Conservation (phyloP, 37 sponge, comb jelly and placozoan genomes). For the Spongilla lacustris region DNA sequence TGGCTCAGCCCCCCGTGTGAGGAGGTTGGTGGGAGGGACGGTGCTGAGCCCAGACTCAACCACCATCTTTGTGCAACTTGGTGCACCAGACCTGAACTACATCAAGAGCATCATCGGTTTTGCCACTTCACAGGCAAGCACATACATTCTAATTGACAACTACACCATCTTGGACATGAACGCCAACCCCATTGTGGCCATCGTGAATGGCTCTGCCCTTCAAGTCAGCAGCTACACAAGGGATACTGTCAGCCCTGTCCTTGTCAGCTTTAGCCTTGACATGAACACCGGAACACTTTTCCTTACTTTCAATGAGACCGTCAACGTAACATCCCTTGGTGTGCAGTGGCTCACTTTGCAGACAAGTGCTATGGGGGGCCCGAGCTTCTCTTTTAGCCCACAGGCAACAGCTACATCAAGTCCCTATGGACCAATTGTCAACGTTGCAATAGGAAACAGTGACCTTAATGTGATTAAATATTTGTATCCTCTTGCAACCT, state of each 20-base stretch:
- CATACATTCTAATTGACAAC: constrained; percentile 58
- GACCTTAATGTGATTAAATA: constrained; percentile 89
- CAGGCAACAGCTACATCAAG: constrained; percentile 25
- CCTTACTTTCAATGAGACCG: constrained; percentile 81
- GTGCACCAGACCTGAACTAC: constrained; percentile 81
- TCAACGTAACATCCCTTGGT: constrained; percentile 64
- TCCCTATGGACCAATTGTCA: constrained; percentile 73
- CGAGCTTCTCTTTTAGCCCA: constrained; percentile 1
- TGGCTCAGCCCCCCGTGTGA: not conserved
- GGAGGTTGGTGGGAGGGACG: constrained; percentile 61
- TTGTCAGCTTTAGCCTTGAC: constrained; percentile 77
- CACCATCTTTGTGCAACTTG: constrained; percentile 64
- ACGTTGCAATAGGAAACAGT: constrained; percentile 56
- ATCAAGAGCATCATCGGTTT: constrained; percentile 74
- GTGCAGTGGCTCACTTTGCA: constrained; percentile 58
- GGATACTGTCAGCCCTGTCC: constrained; percentile 64
- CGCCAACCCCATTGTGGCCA: constrained; percentile 54
- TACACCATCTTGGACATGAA: constrained; percentile 76
- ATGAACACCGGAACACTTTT: constrained; percentile 52
- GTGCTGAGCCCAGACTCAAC: constrained; percentile 59
- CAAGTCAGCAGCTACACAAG: constrained; percentile 44
- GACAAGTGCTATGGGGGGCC: not conserved
- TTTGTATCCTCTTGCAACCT: constrained; percentile 59
- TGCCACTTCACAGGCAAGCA: constrained; percentile 56
- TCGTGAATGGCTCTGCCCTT: constrained; percentile 40